Percentiles rank a stretch among this genome's conserved stretches.
phyloP scores from a whole-genome alignment of 2,113 vertebrate genomes.

The Rynchops niger region DNA sequence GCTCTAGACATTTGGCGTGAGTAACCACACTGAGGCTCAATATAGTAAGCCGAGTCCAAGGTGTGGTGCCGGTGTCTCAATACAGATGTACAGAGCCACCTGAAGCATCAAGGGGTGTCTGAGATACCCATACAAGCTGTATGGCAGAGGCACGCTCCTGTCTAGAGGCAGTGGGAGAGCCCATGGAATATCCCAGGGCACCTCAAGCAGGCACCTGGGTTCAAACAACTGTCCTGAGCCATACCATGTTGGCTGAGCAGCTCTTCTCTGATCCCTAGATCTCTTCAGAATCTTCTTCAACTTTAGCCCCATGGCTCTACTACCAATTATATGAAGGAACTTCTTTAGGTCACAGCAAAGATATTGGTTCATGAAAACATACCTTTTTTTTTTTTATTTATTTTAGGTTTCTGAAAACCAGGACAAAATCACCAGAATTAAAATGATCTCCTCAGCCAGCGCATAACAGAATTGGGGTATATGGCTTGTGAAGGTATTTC shows the following conservation, averaged over 20 bases:
- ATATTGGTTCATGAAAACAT: neutral
- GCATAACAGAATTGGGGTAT: neutral
- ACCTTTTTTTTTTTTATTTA: too few relatives aligned
- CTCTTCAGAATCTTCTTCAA: neutral
- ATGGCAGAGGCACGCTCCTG: neutral
- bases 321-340: neutral
- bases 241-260: neutral
- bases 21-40: neutral
- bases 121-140: neutral
- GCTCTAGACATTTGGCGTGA: neutral
- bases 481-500: neutral
- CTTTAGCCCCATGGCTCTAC: neutral
- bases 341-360: neutral
- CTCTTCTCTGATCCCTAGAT: neutral
- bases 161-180: neutral
- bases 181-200: neutral
- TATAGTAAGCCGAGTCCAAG: rapidly evolving
- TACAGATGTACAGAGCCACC: neutral
- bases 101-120: neutral
- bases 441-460: neutral
- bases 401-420: neutral
- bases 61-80: neutral
- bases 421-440: neutral
- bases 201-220: neutral
- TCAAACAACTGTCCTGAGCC: neutral